These are phyloP conservation scores for Babylonia areolata DNA, from an alignment of 1,140 invertebrate genomes.

Conservation along the genomic window DNA sequence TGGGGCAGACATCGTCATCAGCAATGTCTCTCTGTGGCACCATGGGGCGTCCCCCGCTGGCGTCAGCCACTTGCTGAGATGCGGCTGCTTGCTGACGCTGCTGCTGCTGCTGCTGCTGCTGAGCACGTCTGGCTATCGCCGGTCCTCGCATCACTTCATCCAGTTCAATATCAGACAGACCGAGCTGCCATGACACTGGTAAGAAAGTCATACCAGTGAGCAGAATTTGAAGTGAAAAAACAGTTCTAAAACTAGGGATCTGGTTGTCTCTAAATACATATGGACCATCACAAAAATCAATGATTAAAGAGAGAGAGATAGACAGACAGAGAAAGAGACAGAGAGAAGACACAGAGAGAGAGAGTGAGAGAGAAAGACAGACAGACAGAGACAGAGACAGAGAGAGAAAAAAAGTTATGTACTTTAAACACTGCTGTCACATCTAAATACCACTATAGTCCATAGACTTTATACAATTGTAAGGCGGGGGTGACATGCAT, in stretches of 20 bases:
- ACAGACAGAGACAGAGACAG: not conserved
- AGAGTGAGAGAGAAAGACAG: not conserved
- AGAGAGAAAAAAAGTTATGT: not conserved
- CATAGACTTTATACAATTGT: too few species aligned
- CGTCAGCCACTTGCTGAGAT: slow-evolving; percentile 36
- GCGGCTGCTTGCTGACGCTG: slow-evolving; percentile 39
- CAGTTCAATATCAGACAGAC: slow-evolving; percentile 75
- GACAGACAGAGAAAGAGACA: not conserved
- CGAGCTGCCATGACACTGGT: slow-evolving; percentile 75
- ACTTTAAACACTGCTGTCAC: not conserved
- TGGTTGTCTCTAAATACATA: not conserved
- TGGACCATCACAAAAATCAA: not conserved
- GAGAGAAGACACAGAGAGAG: not conserved
- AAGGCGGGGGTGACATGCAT: not conserved
- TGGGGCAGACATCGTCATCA: slow-evolving; percentile 75
- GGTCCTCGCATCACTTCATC: slow-evolving; percentile 70
- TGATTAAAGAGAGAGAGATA: not conserved
- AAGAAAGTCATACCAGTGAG: not conserved
- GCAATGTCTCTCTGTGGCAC: slow-evolving; percentile 72
- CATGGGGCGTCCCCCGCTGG: slow-evolving; percentile 54
- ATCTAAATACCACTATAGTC: too few species aligned
- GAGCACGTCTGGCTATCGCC: slow-evolving; percentile 37
- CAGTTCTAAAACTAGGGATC: not conserved
- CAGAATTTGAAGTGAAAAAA: not conserved
- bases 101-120: slow-evolving; percentile 38